Conservation (phyloP, 2,113 vertebrate genomes). For the Pygoscelis antarcticus region DNA sequence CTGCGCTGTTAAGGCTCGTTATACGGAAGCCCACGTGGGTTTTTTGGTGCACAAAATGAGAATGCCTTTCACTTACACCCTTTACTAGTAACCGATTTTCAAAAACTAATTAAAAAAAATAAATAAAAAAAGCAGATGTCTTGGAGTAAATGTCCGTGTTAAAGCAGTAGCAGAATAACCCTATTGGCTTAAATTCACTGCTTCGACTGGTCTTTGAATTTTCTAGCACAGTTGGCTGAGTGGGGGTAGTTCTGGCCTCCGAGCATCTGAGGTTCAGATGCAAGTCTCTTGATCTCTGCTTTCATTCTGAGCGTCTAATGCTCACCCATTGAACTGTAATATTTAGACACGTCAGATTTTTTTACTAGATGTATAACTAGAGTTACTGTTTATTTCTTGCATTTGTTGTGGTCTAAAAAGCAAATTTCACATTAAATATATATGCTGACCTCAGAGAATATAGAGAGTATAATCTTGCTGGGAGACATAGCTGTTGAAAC, state of each 20-base stretch:
- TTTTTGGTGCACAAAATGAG: neutral
- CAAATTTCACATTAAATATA: neutral
- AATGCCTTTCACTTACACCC: neutral
- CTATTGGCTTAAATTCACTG: neutral
- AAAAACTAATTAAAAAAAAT: neutral
- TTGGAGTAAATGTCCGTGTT: neutral
- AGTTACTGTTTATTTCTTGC: neutral
- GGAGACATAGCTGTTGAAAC: neutral
- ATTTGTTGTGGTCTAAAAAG: neutral
- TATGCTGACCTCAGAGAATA: neutral
- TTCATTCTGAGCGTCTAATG: neutral
- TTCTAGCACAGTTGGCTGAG: neutral
- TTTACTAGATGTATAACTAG: neutral
- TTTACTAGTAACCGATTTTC: neutral
- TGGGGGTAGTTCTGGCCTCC: neutral
- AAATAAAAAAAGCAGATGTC: neutral
- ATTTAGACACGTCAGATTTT: neutral
- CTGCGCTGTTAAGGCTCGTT: neutral
- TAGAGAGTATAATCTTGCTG: neutral
- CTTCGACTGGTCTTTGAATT: neutral
- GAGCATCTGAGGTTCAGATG: neutral
- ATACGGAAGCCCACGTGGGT: rapidly evolving
- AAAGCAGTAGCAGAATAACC: neutral
- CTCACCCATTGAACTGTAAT: neutral
- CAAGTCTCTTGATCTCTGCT: neutral